A percentile compares a stretch with the other conserved stretches of the same genome.
Evolutionary conservation across 30 jellyfish, hydroid and myxozoan species (phyloP).

Genomic region (Cassiopea andromeda): DNA sequence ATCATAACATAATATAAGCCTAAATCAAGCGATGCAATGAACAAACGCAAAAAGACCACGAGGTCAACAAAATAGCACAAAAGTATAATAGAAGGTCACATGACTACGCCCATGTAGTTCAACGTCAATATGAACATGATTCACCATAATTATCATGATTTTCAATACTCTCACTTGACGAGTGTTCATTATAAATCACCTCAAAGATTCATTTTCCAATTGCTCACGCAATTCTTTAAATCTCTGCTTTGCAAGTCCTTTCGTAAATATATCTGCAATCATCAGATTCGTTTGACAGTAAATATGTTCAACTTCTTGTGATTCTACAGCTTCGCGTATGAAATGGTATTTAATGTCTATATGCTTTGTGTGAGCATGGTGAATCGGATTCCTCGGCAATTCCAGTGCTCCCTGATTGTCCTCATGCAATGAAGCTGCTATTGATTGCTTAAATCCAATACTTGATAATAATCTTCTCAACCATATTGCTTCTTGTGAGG

Average conservation of each 20-base stretch:
- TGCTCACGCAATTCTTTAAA: not conserved
- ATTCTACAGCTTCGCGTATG: not conserved
- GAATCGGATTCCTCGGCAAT: not conserved
- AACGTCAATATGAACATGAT: too few relatives aligned
- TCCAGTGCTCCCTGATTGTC: not conserved
- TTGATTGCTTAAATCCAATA: not conserved
- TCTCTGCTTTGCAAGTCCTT: constrained; percentile 11
- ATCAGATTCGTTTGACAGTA: not conserved
- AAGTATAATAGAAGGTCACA: too few relatives aligned
- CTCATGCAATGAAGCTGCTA: not conserved
- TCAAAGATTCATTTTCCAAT: not conserved
- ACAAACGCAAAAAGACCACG: too few relatives aligned
- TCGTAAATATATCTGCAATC: not conserved
- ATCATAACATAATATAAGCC: too few relatives aligned
- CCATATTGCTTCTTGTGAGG: constrained; percentile 7
- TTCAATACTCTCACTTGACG: constrained; percentile 2
- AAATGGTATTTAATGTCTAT: not conserved
- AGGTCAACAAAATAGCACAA: too few relatives aligned
- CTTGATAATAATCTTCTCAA: not conserved
- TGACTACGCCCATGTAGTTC: too few relatives aligned
- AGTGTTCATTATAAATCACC: not conserved
- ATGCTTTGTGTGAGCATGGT: not conserved
- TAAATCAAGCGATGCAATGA: too few relatives aligned
- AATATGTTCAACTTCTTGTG: not conserved
- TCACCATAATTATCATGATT: not conserved